Base-by-base conservation (phyloP, 2,797 vertebrate genomes). In the Octomys mimax region DNA sequence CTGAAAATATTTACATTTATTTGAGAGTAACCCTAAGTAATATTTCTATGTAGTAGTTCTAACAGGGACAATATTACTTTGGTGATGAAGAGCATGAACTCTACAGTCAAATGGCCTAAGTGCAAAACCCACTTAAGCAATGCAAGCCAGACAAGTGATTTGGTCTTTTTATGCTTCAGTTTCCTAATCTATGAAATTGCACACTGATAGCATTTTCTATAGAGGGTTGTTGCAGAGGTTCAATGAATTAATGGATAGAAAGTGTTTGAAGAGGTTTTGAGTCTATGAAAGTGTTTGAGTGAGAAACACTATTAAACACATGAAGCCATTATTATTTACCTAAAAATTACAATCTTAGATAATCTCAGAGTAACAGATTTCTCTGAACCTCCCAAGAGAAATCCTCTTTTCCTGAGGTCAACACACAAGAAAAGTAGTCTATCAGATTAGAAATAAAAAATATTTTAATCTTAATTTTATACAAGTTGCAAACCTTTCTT, bases 361-460 rank as follows among this genome's bases (percentile, higher is more conserved):
- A 78, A 78, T 71, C n/a, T 6, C 31, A 57, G 42, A 54, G 6
- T 79, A 64, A 80, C 22, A 61, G 19, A 64, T 88, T 68, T 64
- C 13, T 26, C 54, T n/a, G 36, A 94, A 57, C 6, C 66, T 82
- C n/a, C 64, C 39, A 36, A 42, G 24, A 54, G 54, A 87, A 57
- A 49, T 22, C 18, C 19, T 57, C 18, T 16, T 81, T 86, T 62
- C 8, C 71, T 49, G 24, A 73, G 9, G 6, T 83, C 42, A 75
- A 13, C 9, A 36, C 57, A 39, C 28, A 52, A 36, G 70, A n/a
- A 83, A 82, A 92, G 89, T 46, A 28, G 6, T 73, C 26, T 28
- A 81, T 90, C 70, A 36, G n/a, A 57, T 61, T 49, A 77, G 54
- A 85, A 88, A 94, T 68, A 1, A 91, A 95, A 95, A 91, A 39